Evolutionary conservation across 2,888 invertebrate species (phyloP).

Genomic region (Apamea epomidion): DNA sequence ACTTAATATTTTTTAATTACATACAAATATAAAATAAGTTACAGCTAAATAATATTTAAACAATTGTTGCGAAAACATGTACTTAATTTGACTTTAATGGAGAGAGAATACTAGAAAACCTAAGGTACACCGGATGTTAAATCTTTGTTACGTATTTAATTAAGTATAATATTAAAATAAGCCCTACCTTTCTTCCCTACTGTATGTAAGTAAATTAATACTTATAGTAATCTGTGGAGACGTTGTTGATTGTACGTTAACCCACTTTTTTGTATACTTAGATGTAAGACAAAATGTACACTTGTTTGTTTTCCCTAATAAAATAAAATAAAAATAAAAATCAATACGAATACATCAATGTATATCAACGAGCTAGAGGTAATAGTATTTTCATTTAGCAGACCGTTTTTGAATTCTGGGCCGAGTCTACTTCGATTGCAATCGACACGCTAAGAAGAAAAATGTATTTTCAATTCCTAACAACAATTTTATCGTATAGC

Average conservation of each 20-base stretch:
- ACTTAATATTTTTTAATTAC: neutral
- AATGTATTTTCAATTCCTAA: slow-evolving; percentile 25
- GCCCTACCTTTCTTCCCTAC: no score
- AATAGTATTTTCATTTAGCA: neutral
- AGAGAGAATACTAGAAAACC: no score
- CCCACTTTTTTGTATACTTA: no score
- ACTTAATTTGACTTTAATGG: neutral
- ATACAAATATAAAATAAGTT: neutral
- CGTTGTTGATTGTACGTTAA: no score
- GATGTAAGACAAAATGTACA: no score
- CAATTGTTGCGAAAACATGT: neutral
- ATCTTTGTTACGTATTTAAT: neutral
- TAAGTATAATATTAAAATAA: no score
- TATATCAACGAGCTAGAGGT: neutral
- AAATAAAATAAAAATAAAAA: no score
- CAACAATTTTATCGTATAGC: neutral
- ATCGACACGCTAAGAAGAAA: neutral
- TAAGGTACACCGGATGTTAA: neutral
- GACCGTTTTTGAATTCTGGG: neutral
- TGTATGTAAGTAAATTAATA: no score
- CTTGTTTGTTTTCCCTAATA: no score
- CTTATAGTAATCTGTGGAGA: no score
- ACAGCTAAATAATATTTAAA: neutral
- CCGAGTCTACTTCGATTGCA: neutral
- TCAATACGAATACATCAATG: neutral